Evolutionary conservation across 1,140 invertebrate species (phyloP).

Genomic region (Brachionus paranguensis): DNA sequence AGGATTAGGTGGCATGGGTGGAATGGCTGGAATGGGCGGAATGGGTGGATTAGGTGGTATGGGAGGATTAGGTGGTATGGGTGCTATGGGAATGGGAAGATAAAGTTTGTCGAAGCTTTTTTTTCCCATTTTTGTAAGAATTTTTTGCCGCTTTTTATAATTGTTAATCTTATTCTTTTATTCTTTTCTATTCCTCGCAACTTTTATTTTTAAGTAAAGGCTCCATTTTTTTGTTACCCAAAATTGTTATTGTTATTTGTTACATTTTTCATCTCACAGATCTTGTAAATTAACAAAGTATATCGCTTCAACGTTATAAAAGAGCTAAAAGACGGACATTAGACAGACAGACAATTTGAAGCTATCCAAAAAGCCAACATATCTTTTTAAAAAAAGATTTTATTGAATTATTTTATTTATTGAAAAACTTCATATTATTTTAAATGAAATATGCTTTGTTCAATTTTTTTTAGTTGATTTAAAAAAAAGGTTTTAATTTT

Average conservation of each 20-base stretch:
- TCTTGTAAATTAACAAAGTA: neutral
- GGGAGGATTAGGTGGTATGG: neutral
- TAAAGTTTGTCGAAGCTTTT: neutral
- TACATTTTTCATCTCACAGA: neutral
- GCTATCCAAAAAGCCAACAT: neutral
- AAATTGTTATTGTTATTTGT: neutral
- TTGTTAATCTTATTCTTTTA: constrained; percentile 17
- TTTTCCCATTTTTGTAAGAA: constrained; percentile 2
- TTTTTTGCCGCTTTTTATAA: constrained; percentile 6
- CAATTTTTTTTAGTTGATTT: constrained; percentile 24
- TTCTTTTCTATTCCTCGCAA: neutral
- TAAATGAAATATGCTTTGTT: neutral
- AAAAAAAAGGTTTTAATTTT: neutral
- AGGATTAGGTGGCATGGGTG: neutral
- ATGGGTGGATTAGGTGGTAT: neutral
- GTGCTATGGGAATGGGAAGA: neutral
- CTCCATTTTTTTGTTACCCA: neutral
- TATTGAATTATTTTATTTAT: neutral
- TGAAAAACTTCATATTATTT: neutral
- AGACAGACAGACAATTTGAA: constrained; percentile 13
- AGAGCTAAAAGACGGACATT: neutral
- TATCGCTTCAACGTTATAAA: neutral
- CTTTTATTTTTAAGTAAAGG: neutral
- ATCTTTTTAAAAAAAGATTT: neutral
- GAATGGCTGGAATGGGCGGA: neutral